Evolutionary conservation across 2,888 invertebrate species (phyloP), one percentile per base, ranked within the genome.

Genomic region (Xylota sylvarum): DNA sequence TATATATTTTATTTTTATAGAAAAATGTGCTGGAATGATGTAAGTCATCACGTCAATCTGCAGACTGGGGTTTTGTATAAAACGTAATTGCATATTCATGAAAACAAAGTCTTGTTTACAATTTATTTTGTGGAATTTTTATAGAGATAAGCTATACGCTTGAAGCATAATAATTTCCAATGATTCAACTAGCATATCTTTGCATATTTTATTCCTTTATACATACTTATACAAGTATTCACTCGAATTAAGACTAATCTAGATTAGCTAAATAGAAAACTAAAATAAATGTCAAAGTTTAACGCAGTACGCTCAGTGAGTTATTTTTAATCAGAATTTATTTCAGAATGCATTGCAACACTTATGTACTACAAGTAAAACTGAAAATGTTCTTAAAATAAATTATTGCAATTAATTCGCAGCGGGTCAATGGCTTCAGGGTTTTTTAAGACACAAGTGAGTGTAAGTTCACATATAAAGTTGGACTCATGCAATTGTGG

Each of bases 271-370:
- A 27, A 64, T 30, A 62, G 17, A 48, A 48, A 32, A 7, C 14
- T 17, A 43, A 72, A 12, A 14, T 7, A 62, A 73, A 73, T 52
- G 40, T 1, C 37, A 52, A 40, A 62, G 73, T 73, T 62, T 62
- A 52, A 32, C 5, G 23, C 12, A 50, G 60, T 37, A 17, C 17
- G 30, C 40, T 27, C 40, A 40, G 14, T 19, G 3, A 50, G 19
- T 48, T 73, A 62, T 73, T 73, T 73, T 73, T 50, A 73, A 40
- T 32, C 19, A 19, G 50, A 40, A 52, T 2, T 52, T 62, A 43
- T 73, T 73, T 62, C 40, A 3, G 62, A 27, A 30, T n/a, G 40
- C 73, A 52, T 10, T 52, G 10, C 23, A 40, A 40, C 23, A 17
- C n/a, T 58, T 58, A 12, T 10, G 0, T 17, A 50, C 23, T 23